Base-by-base conservation (phyloP, 2,797 vertebrate species). In the Amniataba percoides region DNA sequence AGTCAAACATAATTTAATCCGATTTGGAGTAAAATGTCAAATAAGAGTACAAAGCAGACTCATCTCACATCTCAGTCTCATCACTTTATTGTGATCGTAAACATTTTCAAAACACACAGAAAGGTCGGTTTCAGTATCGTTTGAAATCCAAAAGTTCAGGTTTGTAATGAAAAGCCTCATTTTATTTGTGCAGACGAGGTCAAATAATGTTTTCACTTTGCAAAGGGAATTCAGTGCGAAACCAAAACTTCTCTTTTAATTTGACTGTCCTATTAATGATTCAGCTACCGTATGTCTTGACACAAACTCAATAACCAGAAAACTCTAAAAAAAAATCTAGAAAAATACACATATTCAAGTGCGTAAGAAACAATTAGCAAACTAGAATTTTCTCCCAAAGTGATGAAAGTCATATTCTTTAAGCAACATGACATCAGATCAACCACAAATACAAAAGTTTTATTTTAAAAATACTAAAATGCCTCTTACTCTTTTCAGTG, bases 11-110 rank as follows among this genome's bases (percentile, higher is more conserved):
- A 23, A 18, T 31, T 62, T 6, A 34, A 53, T 49, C 23, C 18
- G 0, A 3, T 69, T 36, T 36, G 12, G 18, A 58, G 21, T 43
- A 49, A 64, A 66, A 57, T 21, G n/a, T 12, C 31, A 61, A 67
- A 56, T 31, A 53, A 57, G 3, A 56, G 7, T 10, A 83, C 16
- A 43, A 64, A 61, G 27, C 19, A 60, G 15, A 67, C n/a, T n/a
- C n/a, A n/a, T n/a, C n/a, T n/a, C n/a, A n/a, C n/a, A n/a, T n/a
- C n/a, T n/a, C 16, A 23, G 7, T 62, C 23, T 73, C 34, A 74
- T 78, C n/a, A 59, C 56, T 87, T 91, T 82, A 90, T 85, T 85
- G 21, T 77, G 56, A 86, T 75, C 42, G 56, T 86, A 86, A 88
- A 88, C 77, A 63, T 21, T 74, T 62, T 23, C 0, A 56, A 79